Base-by-base conservation (phyloP, 2,797 vertebrate genomes). In the Labeo calbasu region DNA sequence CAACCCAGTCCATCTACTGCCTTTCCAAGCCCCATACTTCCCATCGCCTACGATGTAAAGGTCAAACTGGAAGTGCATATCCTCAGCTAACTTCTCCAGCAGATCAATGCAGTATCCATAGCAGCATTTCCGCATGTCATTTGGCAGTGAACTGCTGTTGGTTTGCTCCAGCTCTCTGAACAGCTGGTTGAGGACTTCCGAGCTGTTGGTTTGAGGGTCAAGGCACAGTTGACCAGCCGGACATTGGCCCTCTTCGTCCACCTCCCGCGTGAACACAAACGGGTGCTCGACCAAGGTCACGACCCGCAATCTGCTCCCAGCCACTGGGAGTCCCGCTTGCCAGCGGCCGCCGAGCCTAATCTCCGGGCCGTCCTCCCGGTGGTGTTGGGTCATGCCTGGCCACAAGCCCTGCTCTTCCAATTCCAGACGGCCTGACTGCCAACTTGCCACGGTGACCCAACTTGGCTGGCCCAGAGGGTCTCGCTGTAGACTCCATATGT, bases 71-170 rank as follows among this genome's bases (percentile, higher is more conserved):
- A 99, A 99, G 79, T 94, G 93, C 89, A 97, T 86, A 89, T 99
- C 98, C 88, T 98, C 96, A 0, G 97, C 95, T 87, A 99, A 94
- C 85, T 95, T 96, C 92, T 98, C 97, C 89, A 99, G 90, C 84
- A 99, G 92, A 94, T 99, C 97, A 0, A 99, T 96, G 93, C 97
- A 98, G 92, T 99, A 99, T 0, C 98, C 97, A 0, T 97, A 99
- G 93, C 98, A 99, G 89, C 98, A 99, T 59, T 95, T 96, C 77
- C 94, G 95, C 88, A 96, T 94, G 0, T 88, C 92, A 0, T 85
- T 88, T 0, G 96, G 95, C 51, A 94, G 93, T 0, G 96, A 97
- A 0, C 86, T 72, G 23, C 92, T 93, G 50, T 92, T 86, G 0
- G 91, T 92, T 0, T 93, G 90, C 3, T 93, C 89, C 13, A 98